Evolutionary conservation across 1,140 invertebrate species (phyloP).

Genomic region (Drosophila ambigua): DNA sequence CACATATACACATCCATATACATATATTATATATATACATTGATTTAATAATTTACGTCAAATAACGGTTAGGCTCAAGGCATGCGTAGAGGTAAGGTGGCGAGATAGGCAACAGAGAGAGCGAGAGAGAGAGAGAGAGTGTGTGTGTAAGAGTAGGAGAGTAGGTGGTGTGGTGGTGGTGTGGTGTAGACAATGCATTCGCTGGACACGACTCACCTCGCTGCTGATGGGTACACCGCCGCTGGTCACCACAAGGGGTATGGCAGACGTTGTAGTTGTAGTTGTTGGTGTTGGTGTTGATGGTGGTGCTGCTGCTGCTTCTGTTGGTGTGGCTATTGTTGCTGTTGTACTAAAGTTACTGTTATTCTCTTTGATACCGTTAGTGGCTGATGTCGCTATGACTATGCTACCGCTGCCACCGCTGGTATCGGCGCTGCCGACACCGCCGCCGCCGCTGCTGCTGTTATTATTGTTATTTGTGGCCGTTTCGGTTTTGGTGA

Average conservation of each 20-base stretch:
- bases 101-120: constrained; percentile 4
- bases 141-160: background rate
- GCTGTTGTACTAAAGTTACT: constrained; percentile 80
- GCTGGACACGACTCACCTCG: constrained; percentile 67
- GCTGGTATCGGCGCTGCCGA: constrained; percentile 27
- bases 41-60: constrained; percentile 15
- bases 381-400: constrained; percentile 68
- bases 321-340: constrained; percentile 38
- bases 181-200: constrained; percentile 23
- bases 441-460: constrained; percentile 5
- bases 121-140: background rate
- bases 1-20: constrained; percentile 20
- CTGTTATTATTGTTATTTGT: constrained; percentile 69
- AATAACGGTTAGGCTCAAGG: constrained; percentile 19
- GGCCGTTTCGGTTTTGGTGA: constrained; percentile 58
- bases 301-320: constrained; percentile 51
- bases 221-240: constrained; percentile 61
- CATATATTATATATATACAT: constrained; percentile 4
- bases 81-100: constrained; percentile 19
- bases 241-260: constrained; percentile 74
- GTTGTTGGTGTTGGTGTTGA: constrained; percentile 25
- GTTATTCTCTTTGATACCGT: constrained; percentile 83
- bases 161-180: constrained; percentile 4
- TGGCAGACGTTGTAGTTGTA: constrained; percentile 42
- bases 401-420: constrained; percentile 42